A percentile compares a stretch with the other conserved stretches of the same genome.
Conservation (phyloP, 92 coral and sea anemone species). For the Desmophyllum pertusum region DNA sequence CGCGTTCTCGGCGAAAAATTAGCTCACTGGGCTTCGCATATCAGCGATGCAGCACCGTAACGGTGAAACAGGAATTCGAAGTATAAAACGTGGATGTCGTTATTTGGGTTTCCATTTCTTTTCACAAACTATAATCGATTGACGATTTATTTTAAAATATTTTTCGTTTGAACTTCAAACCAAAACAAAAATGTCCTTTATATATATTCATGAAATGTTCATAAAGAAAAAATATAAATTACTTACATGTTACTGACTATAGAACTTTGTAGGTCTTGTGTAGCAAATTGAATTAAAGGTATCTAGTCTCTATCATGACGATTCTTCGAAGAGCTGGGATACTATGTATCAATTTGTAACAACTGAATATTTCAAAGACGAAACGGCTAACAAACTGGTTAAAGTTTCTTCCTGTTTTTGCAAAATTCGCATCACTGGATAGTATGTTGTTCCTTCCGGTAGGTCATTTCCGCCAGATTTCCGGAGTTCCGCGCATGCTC, state of each 20-base stretch:
- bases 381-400: background rate
- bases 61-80: too few species aligned
- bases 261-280: background rate
- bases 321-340: background rate
- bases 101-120: background rate
- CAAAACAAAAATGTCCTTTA: too few species aligned
- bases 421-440: constrained; percentile 9
- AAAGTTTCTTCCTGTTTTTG: constrained; percentile 6
- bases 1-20: background rate
- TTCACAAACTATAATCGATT: background rate
- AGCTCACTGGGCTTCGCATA: background rate
- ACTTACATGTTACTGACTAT: background rate
- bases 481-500: background rate
- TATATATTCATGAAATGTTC: too few species aligned
- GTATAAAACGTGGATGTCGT: background rate
- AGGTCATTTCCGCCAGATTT: constrained; percentile 22
- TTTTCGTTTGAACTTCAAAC: too few species aligned
- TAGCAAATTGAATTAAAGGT: background rate
- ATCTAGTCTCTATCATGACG: background rate
- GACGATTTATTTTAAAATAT: background rate
- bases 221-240: background rate
- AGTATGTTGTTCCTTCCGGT: constrained; percentile 51
- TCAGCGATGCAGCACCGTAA: background rate
- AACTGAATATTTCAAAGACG: background rate
- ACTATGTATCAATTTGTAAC: background rate